Conservation (phyloP, 1,140 invertebrate species). For the Ceratina calcarata region DNA sequence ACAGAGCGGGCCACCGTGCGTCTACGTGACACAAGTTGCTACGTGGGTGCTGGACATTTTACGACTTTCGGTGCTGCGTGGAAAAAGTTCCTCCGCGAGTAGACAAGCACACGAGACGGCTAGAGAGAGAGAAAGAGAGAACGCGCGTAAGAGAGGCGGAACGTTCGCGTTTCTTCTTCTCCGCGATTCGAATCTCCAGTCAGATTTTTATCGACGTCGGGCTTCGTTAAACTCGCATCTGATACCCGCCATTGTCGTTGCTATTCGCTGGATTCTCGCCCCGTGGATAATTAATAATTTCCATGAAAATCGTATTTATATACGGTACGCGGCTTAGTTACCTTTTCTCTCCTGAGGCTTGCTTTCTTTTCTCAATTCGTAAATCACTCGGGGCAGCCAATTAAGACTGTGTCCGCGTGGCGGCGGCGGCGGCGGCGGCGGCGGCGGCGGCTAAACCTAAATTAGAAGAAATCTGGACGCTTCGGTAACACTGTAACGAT, state of each 20-base stretch:
- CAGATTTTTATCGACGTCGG: conserved; percentile 44
- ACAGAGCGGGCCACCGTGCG: conserved; percentile 48
- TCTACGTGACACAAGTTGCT: conserved; percentile 61
- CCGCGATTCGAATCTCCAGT: conserved; percentile 48
- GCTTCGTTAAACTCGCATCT: conserved; percentile 46
- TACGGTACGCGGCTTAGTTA: too few relatives aligned
- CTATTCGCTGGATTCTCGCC: conserved; percentile 23
- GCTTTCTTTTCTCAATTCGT: conserved; percentile 59
- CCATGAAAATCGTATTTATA: conserved; percentile 53
- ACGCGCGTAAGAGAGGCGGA: not conserved
- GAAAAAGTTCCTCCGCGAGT: conserved; percentile 13
- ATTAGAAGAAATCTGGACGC: conserved; percentile 57
- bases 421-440: conserved; percentile 24
- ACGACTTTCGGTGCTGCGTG: conserved; percentile 54
- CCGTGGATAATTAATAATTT: conserved; percentile 49
- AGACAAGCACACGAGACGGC: too few relatives aligned
- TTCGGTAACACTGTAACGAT: conserved; percentile 44
- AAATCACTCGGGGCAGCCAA: conserved; percentile 57
- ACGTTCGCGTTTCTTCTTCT: conserved; percentile 1
- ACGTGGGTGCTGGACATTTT: conserved; percentile 65
- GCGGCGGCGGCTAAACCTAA: conserved; percentile 39
- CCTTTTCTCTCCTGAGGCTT: too few relatives aligned
- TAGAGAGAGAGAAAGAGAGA: not conserved
- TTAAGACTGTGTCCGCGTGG: conserved; percentile 56
- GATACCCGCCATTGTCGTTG: conserved; percentile 20